Evolutionary conservation across 1,140 invertebrate species (phyloP), one percentile per base, ranked within the genome.

Genomic region (Drosophila murphyi): DNA sequence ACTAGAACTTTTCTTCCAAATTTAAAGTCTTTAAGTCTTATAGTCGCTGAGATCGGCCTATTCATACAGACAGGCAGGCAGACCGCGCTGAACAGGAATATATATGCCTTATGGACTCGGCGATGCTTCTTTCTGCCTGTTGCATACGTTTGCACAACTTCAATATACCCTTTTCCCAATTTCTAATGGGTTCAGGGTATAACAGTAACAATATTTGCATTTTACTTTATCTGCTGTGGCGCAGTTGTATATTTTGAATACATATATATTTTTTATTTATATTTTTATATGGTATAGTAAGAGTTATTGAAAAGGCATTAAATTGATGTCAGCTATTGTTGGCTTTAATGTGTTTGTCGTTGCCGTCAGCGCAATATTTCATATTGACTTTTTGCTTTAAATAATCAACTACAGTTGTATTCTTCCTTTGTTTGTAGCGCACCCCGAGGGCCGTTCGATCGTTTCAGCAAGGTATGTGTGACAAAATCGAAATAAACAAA

Each of bases 351-450:
- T 72, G 56, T 62, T 61, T 61, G 72, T 39, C 57, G 60, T 48
- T 82, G 65, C 20, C 20, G 20, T 75, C 72, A 78, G 54, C 70
- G 51, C 41, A 54, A 82, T 69, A 76, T 88, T 69, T 60, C 80
- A 80, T 87, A 83, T 87, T 88, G 80, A 80, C 83, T 80, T 77
- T 76, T 35, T 0, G 57, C 68, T 60, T 88, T 76, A 82, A 88
- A 88, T 69, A 86, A 82, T 71, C 76, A 79, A 78, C 52, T 64
- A 62, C 35, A 7, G 43, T 59, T 67, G 51, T 51, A 54, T 54
- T 52, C 2, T 29, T 47, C 51, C 62, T 31, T 54, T 32, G 31
- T 29, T 62, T 50, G 39, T 48, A 45, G 47, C 64, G 67, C 35
- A 20, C 20, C 20, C 71, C 73, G 55, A 70, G 71, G 69, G 60